phyloP scores from a whole-genome alignment of 2,797 vertebrate species.

The Crocodylus rhombifer region DNA sequence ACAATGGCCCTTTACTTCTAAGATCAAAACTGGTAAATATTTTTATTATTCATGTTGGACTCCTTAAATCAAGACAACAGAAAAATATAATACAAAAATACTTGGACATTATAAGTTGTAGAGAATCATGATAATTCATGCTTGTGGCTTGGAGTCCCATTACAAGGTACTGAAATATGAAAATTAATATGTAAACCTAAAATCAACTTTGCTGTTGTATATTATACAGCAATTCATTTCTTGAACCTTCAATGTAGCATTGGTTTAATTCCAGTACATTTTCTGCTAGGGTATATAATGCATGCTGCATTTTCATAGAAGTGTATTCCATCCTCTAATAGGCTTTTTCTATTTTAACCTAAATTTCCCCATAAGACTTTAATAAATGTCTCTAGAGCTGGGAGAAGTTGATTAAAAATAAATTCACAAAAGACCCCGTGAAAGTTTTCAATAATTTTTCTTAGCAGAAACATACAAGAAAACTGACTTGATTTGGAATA shows the following conservation, averaged over 20 bases:
- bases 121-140: not conserved
- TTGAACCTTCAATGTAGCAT: not conserved
- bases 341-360: constrained; percentile 29
- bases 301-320: constrained; percentile 34
- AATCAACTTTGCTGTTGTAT: constrained; percentile 16
- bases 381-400: not conserved
- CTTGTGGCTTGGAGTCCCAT: not conserved
- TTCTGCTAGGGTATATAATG: constrained; percentile 33
- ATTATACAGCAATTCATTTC: not conserved
- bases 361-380: constrained; percentile 22
- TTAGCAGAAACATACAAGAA: not conserved
- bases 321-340: not conserved
- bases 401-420: constrained; percentile 5
- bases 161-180: not conserved
- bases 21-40: not conserved
- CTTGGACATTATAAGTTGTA: not conserved
- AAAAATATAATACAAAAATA: constrained; percentile 6
- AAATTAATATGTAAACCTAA: not conserved
- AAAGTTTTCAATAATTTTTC: constrained; percentile 7
- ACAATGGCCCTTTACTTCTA: not conserved
- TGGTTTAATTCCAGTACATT: constrained; percentile 17
- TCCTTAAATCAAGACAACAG: not conserved
- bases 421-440: not conserved
- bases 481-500: not conserved
- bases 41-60: not conserved